These are phyloP conservation scores for Leptinotarsa tumamoca DNA, from an alignment of 2,888 invertebrate species.

Conservation along the genomic window DNA sequence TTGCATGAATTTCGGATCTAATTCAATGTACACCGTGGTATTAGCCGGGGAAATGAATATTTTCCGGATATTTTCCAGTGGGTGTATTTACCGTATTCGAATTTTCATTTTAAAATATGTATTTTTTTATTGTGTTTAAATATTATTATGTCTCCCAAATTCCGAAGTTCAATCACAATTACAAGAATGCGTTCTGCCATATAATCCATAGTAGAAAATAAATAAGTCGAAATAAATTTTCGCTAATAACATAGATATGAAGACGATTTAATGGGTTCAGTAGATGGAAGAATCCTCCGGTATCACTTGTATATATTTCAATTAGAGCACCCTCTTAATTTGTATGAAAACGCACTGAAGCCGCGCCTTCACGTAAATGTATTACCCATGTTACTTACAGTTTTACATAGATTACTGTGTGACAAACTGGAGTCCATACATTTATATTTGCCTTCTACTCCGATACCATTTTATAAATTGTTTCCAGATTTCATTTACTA, in stretches of 20 bases:
- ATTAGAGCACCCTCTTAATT: constrained; percentile 60
- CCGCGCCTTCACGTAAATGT: constrained; percentile 55
- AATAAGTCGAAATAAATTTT: neutral
- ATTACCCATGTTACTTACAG: constrained; percentile 56
- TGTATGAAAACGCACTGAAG: constrained; percentile 53
- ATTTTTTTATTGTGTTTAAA: neutral
- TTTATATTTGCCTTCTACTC: neutral
- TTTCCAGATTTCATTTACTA: neutral
- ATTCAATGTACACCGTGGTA: no score
- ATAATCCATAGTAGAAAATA: neutral
- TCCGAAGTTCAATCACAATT: neutral
- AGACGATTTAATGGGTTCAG: constrained; percentile 34
- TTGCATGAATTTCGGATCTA: no score
- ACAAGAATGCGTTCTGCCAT: neutral
- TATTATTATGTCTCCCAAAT: neutral
- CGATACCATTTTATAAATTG: neutral
- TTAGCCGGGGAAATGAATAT: no score
- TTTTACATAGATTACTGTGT: constrained; percentile 53
- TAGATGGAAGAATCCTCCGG: constrained; percentile 26
- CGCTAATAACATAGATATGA: constrained; percentile 34
- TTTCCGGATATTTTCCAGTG: no score
- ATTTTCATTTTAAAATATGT: neutral
- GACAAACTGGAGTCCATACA: constrained; percentile 28
- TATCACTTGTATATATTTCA: constrained; percentile 60
- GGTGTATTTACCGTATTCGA: no score